Evolutionary conservation across 2,888 invertebrate genomes (phyloP), one percentile per base, ranked within the genome.

Genomic region (Micropterix aruncella): DNA sequence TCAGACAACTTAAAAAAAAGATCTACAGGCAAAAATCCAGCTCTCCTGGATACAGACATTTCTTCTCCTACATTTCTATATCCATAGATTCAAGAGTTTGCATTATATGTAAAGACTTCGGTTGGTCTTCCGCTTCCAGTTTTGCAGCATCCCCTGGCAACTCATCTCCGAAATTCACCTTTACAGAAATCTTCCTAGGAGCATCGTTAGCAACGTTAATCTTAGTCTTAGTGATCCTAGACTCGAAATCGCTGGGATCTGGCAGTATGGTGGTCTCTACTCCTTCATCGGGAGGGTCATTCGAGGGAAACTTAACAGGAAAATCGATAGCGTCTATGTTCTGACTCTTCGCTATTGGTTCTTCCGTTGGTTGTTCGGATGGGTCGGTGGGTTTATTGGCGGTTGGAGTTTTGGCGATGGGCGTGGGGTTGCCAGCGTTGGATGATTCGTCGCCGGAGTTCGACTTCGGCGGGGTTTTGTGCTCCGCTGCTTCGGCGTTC

Each of bases 401-500:
- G 52, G 64, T 48, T 0, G 66, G 64, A 40, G 68, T 68, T 54
- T 65, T 65, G 54, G 63, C 62, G 9, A 45, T 46, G 4, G 47
- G 46, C 14, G 47, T 44, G 59, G 52, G 19, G 59, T 61, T 40
- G 57, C 58, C 44, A 55, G 60, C 55, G 61, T 65, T 46, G 61
- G 62, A 48, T 63, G 67, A 42, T 47, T 42, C 12, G 18, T 50
- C 1, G 9, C 47, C 50, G 7, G 39, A 36, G 2, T 66, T 62
- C 16, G 41, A 42, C 44, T 67, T 68, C 56, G 60, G 67, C 51
- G 68, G 69, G 42, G 70, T 80, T 57, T 87, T 87, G 59, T 86
- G 77, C 57, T 89, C 91, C 1, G 89, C 86, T 2, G 86, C 87
- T 62, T 92, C 91, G 15, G 89, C 83, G 60, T 87, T 90, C 48